These are phyloP conservation scores for Pseudorhombus dupliciocellatus DNA, from an alignment of 2,113 vertebrate species.

Conservation along the genomic window DNA sequence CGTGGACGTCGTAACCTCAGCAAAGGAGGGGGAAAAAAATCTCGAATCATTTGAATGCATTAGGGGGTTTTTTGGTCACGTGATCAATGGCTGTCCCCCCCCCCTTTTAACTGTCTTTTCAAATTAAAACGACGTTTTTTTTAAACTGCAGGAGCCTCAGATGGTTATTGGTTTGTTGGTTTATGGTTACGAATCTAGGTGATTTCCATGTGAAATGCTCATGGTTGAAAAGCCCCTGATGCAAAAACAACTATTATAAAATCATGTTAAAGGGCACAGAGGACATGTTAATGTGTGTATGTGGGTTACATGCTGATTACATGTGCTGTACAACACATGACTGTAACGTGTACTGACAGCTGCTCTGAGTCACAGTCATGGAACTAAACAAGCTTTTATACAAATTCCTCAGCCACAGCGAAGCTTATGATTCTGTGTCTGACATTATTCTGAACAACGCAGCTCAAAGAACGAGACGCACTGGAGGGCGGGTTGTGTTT, in stretches of 20 bases:
- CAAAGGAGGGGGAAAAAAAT: constrained; percentile 8
- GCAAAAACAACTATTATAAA: neutral
- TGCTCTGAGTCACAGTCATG: too few relatives aligned
- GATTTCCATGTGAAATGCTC: neutral
- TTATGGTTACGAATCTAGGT: neutral
- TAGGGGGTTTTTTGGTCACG: neutral
- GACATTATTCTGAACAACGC: too few relatives aligned
- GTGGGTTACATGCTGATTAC: neutral
- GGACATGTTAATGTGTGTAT: neutral
- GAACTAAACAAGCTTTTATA: too few relatives aligned
- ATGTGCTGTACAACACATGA: neutral
- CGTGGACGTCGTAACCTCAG: neutral
- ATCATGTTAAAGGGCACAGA: constrained; percentile 5
- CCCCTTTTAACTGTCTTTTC: neutral
- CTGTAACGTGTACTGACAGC: neutral
- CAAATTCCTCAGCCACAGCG: too few relatives aligned
- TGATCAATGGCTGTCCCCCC: neutral
- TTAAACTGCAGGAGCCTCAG: neutral
- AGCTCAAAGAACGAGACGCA: too few relatives aligned
- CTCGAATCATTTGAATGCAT: neutral
- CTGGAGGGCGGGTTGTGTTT: too few relatives aligned
- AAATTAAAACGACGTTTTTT: neutral
- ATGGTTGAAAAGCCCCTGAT: neutral
- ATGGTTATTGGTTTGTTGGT: neutral
- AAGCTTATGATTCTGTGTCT: too few relatives aligned